Base-by-base conservation (phyloP, 2,797 vertebrate genomes). In the Microchirus variegatus region DNA sequence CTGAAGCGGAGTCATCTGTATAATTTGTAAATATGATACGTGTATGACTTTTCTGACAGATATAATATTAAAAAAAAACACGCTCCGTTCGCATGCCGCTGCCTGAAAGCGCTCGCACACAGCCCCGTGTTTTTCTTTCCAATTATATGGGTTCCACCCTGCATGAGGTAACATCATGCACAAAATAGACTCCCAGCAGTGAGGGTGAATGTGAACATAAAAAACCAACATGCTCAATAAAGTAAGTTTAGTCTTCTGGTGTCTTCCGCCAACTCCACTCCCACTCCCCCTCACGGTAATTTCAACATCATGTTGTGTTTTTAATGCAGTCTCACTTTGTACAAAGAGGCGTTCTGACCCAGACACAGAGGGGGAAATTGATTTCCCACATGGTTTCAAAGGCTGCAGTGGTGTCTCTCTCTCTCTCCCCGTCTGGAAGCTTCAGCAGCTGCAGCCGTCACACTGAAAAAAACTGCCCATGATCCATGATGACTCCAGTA, bases 311-410 rank as follows among this genome's bases (percentile, higher is more conserved):
- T 75, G n/a, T 71, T 71, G 61, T n/a, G 60, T 53, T 71, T 22
- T 63, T 71, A 78, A 55, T 58, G 48, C 60, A 54, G 68, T 59
- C 73, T 77, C 53, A 52, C 54, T 77, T 67, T 48, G 63, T 70
- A 70, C 62, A 73, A 69, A 75, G 63, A 73, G 47, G 46, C 57
- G 56, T 78, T 83, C 59, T 75, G 77, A 78, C 67, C 73, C 46
- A 67, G 64, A 63, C 65, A 43, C 74, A 51, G 59, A 60, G 67
- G 22, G 22, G 56, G 58, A 80, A 83, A 84, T 71, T 64, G 62
- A 80, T 87, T 85, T 74, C 77, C 79, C 81, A 83, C 81, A 83
- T 84, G 78, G 41, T 76, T 76, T 78, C 76, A 10, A 12, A 67
- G 79, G 72, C 72, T 86, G 72, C 65, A 83, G 53, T 26, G 70